phyloP scores from a whole-genome alignment of 2,888 invertebrate species.

The Drosophila austrosaltans region DNA sequence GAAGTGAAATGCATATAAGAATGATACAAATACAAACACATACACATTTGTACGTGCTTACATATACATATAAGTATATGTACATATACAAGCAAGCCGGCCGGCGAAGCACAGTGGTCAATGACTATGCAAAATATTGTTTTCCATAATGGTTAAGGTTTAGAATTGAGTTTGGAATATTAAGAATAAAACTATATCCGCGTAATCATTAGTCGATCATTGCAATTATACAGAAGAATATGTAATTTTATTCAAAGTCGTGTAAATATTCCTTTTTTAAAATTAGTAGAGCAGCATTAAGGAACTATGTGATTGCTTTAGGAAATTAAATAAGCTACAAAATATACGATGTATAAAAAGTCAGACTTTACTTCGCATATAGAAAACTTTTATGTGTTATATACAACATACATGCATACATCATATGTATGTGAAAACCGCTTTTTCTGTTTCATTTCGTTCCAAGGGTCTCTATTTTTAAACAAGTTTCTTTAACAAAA shows the following conservation, averaged over 20 bases:
- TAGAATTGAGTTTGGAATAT: too few relatives aligned
- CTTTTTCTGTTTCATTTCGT: not conserved
- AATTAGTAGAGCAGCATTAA: too few relatives aligned
- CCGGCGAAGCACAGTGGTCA: conserved; percentile 6
- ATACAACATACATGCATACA: not conserved
- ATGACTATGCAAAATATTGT: not conserved
- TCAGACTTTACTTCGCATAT: too few relatives aligned
- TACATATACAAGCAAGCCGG: conserved; percentile 1
- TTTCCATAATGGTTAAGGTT: too few relatives aligned
- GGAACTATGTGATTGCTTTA: too few relatives aligned
- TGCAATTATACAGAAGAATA: too few relatives aligned
- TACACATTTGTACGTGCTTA: not conserved
- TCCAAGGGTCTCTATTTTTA: conserved; percentile 7
- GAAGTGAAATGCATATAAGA: conserved; percentile 7
- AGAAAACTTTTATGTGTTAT: not conserved
- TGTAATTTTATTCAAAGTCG: too few relatives aligned
- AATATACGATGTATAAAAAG: not conserved
- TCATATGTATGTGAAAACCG: not conserved
- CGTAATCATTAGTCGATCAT: too few relatives aligned
- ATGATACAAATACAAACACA: conserved; percentile 20
- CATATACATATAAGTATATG: conserved; percentile 1
- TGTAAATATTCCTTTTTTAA: too few relatives aligned
- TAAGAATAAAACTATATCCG: too few relatives aligned
- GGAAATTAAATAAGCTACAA: not conserved
- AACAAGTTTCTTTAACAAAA: conserved; percentile 7